Evolutionary conservation across 2,113 vertebrate genomes (phyloP).

Genomic region (Nerophis ophidion): DNA sequence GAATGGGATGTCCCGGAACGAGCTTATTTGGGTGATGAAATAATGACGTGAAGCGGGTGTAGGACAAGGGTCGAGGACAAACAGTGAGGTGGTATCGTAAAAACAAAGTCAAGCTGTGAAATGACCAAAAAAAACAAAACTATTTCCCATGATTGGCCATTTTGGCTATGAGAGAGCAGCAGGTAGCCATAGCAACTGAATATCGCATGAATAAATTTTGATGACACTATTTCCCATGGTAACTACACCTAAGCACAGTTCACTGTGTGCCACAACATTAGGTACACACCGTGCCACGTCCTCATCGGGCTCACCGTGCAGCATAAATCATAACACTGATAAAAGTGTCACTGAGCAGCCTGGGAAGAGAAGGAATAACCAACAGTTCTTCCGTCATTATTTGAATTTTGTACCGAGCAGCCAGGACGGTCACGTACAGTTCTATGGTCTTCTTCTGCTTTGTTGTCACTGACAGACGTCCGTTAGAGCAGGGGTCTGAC

Average conservation of each 20-base stretch:
- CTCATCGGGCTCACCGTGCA: too few relatives aligned
- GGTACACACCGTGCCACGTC: too few relatives aligned
- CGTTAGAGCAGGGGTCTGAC: too few relatives aligned
- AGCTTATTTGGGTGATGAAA: conserved; percentile 13
- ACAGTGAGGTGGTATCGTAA: conserved; percentile 3
- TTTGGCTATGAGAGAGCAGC: conserved; percentile 7
- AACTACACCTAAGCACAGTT: not conserved
- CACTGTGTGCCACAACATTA: too few relatives aligned
- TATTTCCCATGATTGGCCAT: conserved; percentile 4
- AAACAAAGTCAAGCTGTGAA: not conserved
- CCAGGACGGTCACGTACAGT: too few relatives aligned
- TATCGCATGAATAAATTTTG: not conserved
- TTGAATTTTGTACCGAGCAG: too few relatives aligned
- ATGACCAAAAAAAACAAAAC: not conserved
- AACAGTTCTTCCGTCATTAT: too few relatives aligned
- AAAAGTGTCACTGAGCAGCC: too few relatives aligned
- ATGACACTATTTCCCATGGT: not conserved
- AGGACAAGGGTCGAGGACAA: conserved; percentile 14
- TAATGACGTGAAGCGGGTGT: conserved; percentile 22
- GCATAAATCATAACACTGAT: too few relatives aligned
- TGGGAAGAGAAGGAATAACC: too few relatives aligned
- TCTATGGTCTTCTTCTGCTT: too few relatives aligned
- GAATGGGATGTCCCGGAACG: not conserved
- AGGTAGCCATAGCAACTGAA: conserved; percentile 29
- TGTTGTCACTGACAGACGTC: too few relatives aligned